Conservation (phyloP, 2,797 vertebrate genomes). For the Malurus splendens region DNA sequence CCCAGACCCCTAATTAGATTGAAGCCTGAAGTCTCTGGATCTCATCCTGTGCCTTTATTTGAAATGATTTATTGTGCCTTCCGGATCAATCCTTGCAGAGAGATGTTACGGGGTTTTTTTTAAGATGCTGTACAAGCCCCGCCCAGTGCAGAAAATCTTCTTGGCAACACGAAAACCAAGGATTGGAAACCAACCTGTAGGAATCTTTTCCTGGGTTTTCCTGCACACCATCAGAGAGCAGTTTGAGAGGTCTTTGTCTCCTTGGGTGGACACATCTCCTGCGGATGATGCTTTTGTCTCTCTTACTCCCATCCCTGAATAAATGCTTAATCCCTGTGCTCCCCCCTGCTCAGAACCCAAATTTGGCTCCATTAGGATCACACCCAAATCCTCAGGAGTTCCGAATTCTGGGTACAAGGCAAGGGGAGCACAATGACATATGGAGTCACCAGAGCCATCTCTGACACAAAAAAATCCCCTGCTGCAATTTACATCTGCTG, state of each 20-base stretch:
- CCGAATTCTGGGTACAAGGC: not conserved
- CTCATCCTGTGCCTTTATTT: constrained; percentile 39
- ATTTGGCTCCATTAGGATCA: not conserved
- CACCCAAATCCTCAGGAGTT: not conserved
- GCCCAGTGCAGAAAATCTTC: not conserved
- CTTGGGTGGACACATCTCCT: not conserved
- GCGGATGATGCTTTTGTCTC: not conserved
- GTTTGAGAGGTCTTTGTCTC: not conserved
- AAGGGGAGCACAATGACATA: not conserved
- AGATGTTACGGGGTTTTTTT: not conserved
- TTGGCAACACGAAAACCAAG: not conserved
- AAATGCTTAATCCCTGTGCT: not conserved
- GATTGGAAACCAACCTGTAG: not conserved
- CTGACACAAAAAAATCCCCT: not conserved
- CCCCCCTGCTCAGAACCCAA: not conserved
- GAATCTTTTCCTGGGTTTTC: not conserved
- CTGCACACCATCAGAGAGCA: not conserved
- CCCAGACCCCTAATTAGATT: constrained; percentile 18
- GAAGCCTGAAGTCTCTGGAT: constrained; percentile 43
- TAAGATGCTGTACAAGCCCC: not conserved
- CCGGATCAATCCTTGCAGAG: constrained; percentile 13
- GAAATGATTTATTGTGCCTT: constrained; percentile 46
- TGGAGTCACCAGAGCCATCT: not conserved
- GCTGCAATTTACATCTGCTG: not conserved
- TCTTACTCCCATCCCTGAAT: not conserved